Percentiles rank a stretch among this genome's conserved stretches.
Evolutionary conservation across 2,113 vertebrate species (phyloP).

Genomic region (Catharus fuscescens): DNA sequence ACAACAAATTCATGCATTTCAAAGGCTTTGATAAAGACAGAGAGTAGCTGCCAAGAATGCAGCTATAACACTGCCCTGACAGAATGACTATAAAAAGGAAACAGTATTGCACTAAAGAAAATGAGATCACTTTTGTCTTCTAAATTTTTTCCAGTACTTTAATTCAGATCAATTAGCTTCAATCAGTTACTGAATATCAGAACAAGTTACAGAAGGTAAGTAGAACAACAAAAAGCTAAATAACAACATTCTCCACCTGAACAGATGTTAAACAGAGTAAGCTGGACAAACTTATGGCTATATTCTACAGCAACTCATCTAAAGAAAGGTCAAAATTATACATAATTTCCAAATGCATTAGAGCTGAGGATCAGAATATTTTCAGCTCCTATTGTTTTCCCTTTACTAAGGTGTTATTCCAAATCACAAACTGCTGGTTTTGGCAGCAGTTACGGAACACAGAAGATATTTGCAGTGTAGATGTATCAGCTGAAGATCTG

Average conservation of each 20-base stretch:
- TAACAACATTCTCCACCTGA: neutral
- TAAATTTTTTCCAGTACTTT: neutral
- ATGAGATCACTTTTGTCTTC: neutral
- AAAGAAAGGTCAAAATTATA: neutral
- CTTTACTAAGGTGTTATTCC: neutral
- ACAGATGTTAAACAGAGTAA: neutral
- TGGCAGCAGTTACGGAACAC: neutral
- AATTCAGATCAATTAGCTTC: neutral
- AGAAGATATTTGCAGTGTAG: neutral
- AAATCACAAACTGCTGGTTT: neutral
- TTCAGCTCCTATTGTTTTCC: neutral
- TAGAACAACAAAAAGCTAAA: neutral
- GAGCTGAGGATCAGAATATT: neutral
- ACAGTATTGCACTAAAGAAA: neutral
- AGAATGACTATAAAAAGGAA: neutral
- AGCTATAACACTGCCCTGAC: neutral
- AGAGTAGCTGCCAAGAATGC: neutral
- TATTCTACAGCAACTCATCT: neutral
- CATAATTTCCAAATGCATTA: neutral
- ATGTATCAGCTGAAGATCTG: neutral
- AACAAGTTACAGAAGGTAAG: neutral
- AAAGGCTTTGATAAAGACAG: neutral
- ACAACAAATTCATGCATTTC: neutral
- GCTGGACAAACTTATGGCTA: neutral
- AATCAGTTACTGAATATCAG: neutral